phyloP scores from a whole-genome alignment of 1,140 invertebrate species.

The Brachionus calyciflorus region DNA sequence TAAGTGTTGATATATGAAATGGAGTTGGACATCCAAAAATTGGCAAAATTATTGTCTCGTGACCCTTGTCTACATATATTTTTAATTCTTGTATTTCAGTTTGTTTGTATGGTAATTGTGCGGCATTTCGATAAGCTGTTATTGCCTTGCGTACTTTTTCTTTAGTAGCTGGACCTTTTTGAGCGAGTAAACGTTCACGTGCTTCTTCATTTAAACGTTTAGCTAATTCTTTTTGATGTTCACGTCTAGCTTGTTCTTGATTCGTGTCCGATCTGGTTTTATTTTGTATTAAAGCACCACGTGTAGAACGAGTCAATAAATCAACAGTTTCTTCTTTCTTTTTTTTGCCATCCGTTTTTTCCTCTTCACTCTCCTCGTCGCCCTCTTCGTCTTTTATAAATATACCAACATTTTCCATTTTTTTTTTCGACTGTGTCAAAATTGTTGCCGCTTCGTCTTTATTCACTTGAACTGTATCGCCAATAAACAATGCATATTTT shows the following conservation, averaged over 20 bases:
- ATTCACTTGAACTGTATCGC: constrained; percentile 91
- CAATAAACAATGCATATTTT: constrained; percentile 88
- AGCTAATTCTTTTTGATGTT: constrained; percentile 92
- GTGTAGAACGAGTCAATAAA: constrained; percentile 62
- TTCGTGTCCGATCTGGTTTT: constrained; percentile 65
- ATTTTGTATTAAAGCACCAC: constrained; percentile 56
- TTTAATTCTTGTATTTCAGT: constrained; percentile 87
- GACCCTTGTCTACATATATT: constrained; percentile 92
- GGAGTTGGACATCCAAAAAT: constrained; percentile 91
- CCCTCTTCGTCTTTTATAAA: constrained; percentile 79
- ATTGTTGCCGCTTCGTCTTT: constrained; percentile 81
- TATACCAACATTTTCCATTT: constrained; percentile 92
- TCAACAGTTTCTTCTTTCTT: constrained; percentile 62
- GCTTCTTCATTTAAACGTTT: constrained; percentile 86
- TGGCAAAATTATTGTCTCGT: constrained; percentile 93
- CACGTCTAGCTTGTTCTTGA: constrained; percentile 91
- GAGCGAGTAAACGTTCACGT: constrained; percentile 76
- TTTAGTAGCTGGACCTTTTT: constrained; percentile 76
- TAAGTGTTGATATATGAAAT: constrained; percentile 97
- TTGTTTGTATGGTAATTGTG: constrained; percentile 82
- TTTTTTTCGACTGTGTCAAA: constrained; percentile 83
- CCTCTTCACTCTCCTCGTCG: constrained; percentile 69
- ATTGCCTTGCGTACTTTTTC: constrained; percentile 75
- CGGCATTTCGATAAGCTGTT: constrained; percentile 86
- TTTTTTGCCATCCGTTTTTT: constrained; percentile 70